A percentile compares a stretch with the other conserved stretches of the same genome.
Conservation (phyloP, 2,888 invertebrate species). For the Keiferia lycopersicella region DNA sequence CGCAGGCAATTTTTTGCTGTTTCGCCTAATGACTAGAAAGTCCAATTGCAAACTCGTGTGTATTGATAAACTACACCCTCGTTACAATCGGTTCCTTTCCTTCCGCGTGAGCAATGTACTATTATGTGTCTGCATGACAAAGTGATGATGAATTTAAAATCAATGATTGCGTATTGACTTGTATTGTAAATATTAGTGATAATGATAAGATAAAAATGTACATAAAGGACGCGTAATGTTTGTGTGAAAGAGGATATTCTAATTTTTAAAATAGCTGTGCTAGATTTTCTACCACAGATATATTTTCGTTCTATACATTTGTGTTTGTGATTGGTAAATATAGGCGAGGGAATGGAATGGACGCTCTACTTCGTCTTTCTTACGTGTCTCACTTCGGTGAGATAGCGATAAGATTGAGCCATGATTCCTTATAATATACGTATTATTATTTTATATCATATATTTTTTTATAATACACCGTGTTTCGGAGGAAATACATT, state of each 20-base stretch:
- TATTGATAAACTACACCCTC: too few species aligned
- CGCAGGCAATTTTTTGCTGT: too few species aligned
- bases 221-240: neutral
- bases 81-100: too few species aligned
- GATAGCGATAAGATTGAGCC: slow-evolving; percentile 31
- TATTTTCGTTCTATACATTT: neutral
- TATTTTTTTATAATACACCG: too few species aligned
- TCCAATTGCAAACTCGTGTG: too few species aligned
- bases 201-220: neutral
- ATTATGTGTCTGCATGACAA: too few species aligned
- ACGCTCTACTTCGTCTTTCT: slow-evolving; percentile 23
- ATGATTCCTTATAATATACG: too few species aligned
- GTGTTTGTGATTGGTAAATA: neutral
- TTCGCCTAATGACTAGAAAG: too few species aligned
- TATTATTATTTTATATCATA: too few species aligned
- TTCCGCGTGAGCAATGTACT: too few species aligned
- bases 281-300: slow-evolving; percentile 7
- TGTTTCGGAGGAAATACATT: too few species aligned
- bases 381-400: slow-evolving; percentile 36
- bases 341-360: neutral
- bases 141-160: too few species aligned
- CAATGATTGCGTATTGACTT: slow-evolving; percentile 18
- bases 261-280: slow-evolving; percentile 8
- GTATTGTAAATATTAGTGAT: slow-evolving; percentile 30
- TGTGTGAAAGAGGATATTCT: neutral